Evolutionary conservation across 2,113 vertebrate species (phyloP).

Genomic region (Lathamus discolor): DNA sequence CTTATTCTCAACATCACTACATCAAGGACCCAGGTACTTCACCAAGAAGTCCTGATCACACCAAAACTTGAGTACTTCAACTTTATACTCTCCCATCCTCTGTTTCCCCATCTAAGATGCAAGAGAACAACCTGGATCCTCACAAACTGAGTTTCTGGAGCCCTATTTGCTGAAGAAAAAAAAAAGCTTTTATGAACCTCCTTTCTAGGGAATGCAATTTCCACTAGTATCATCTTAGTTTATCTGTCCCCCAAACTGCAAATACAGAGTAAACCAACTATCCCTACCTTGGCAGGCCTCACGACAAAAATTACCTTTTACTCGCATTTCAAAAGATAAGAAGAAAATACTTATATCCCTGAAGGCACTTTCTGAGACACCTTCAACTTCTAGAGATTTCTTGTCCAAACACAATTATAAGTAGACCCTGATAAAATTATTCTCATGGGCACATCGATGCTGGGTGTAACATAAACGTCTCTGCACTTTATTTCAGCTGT

Average conservation of each 20-base stretch:
- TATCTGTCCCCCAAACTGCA: not conserved
- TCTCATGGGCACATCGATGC: not conserved
- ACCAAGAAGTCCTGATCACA: not conserved
- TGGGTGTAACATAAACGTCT: not conserved
- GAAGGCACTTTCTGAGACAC: not conserved
- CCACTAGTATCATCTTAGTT: not conserved
- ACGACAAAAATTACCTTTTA: not conserved
- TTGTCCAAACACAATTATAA: slow-evolving; percentile 32
- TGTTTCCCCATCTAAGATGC: too few relatives aligned
- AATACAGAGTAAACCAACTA: not conserved
- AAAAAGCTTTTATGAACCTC: not conserved
- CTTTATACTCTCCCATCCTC: not conserved
- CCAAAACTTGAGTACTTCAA: fast-evolving
- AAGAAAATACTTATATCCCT: slow-evolving; percentile 14
- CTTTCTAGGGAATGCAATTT: not conserved
- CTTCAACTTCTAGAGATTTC: not conserved
- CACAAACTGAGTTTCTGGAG: not conserved
- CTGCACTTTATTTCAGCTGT: not conserved
- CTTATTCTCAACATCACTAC: not conserved
- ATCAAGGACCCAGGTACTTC: not conserved
- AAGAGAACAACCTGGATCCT: not conserved
- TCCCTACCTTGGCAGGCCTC: not conserved
- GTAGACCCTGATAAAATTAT: not conserved
- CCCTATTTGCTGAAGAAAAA: not conserved
- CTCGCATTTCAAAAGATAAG: slow-evolving; percentile 31